Base-by-base conservation (phyloP, 2,888 invertebrate species). In the Pseudanteris insignis region DNA sequence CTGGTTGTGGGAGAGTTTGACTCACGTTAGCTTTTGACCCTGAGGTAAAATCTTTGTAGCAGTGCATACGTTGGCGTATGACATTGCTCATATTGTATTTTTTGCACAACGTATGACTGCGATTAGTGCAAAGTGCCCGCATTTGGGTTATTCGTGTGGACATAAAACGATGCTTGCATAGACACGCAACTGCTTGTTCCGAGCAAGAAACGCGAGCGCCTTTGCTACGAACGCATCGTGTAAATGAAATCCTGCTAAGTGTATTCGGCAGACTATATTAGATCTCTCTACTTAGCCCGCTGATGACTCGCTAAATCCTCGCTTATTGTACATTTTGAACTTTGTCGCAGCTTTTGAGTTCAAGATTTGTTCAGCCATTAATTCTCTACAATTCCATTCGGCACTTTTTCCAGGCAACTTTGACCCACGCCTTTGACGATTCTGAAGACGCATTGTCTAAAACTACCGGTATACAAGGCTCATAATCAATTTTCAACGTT, bases 161-260 rank as follows among this genome's bases (percentile, higher is more conserved):
- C 46, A 53, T 44, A 26, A 37, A 24, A 25, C 40, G 34, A 50
- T 43, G 36, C 51, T 63, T 62, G 51, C 53, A 46, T 46, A 55
- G 60, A 48, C 59, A 38, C 64, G 57, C 43, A 51, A 65, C 63
- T 58, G 46, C 51, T 58, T 58, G 61, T 55, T 63, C 64, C 61
- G 44, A 65, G 48, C 46, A 64, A 66, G 68, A 66, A 67, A 55
- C 62, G 65, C 66, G 59, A 54, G 65, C 44, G 51, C 64, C 65
- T 66, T 61, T 63, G 64, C 61, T 57, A 46, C 34, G 59, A 66
- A 59, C 66, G 63, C 64, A 47, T 65, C 67, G 69, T 69, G 74
- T 73, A 74, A 75, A 76, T 76, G 74, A 76, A 76, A 75, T 76
- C 73, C 74, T 66, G 70, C 73, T 74, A 76, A 76, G 43, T 75